These are phyloP conservation scores for Hycleus phaleratus DNA, from an alignment of 1,140 invertebrate genomes.

Conservation along the genomic window DNA sequence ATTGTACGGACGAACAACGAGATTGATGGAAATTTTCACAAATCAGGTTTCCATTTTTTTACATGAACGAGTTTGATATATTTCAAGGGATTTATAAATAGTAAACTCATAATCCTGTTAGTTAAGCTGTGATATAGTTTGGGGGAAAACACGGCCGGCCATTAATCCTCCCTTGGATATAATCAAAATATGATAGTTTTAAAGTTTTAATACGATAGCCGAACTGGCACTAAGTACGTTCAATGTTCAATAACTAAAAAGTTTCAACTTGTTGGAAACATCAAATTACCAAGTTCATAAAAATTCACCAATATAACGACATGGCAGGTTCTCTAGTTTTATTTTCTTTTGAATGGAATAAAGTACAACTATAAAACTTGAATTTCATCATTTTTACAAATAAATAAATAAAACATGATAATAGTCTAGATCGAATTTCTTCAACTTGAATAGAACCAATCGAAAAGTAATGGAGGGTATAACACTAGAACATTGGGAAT, in stretches of 20 bases:
- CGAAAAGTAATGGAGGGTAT: slow-evolving; percentile 31
- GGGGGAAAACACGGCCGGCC: slow-evolving; percentile 4
- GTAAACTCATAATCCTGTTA: slow-evolving; percentile 26
- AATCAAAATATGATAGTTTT: slow-evolving; percentile 19
- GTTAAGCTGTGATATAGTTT: slow-evolving; percentile 9
- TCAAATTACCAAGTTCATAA: slow-evolving; percentile 2
- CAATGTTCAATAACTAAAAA: neutral
- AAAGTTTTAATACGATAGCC: slow-evolving; percentile 10
- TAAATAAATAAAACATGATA: slow-evolving; percentile 27
- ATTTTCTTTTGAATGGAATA: slow-evolving; percentile 2
- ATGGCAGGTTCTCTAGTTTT: neutral
- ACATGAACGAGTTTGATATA: too few species aligned
- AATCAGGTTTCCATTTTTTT: too few species aligned
- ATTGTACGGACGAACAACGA: too few species aligned
- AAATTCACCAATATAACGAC: slow-evolving; percentile 2
- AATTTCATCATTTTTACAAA: neutral
- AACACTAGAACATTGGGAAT: slow-evolving; percentile 21
- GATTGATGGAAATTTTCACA: too few species aligned
- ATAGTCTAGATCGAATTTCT: slow-evolving; percentile 38
- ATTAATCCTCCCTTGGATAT: slow-evolving; percentile 15
- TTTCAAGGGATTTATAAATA: slow-evolving; percentile 18
- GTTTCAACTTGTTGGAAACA: slow-evolving; percentile 1
- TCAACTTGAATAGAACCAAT: slow-evolving; percentile 36
- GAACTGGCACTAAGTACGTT: slow-evolving; percentile 5
- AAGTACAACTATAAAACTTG: too few species aligned